Evolutionary conservation across 2,888 invertebrate species (phyloP).

Genomic region (Perizoma flavofasciatum): DNA sequence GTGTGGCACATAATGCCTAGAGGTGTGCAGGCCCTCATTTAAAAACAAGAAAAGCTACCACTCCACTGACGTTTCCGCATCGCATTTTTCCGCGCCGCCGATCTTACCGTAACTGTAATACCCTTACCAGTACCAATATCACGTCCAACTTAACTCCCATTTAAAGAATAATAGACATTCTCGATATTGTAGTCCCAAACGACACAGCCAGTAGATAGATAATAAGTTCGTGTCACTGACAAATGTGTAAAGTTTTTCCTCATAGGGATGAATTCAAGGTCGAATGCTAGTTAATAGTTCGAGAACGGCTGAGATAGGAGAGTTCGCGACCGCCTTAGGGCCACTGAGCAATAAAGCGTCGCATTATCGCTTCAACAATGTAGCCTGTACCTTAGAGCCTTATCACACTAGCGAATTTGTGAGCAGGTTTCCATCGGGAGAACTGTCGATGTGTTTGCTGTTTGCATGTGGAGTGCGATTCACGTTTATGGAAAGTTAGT

Average conservation of each 20-base stretch:
- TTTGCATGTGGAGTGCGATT: too few species aligned
- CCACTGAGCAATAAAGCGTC: constrained; percentile 6
- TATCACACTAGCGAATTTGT: too few species aligned
- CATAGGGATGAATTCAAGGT: constrained; percentile 35
- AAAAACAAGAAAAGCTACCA: too few species aligned
- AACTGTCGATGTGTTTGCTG: too few species aligned
- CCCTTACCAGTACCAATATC: too few species aligned
- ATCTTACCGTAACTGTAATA: background rate
- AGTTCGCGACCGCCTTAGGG: constrained; percentile 14
- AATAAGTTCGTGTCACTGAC: constrained; percentile 40
- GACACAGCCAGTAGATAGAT: constrained; percentile 38
- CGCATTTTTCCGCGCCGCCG: too few species aligned
- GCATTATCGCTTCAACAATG: background rate
- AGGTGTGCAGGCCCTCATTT: too few species aligned
- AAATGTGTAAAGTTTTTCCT: constrained; percentile 42
- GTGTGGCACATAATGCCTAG: too few species aligned
- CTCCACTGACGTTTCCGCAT: background rate
- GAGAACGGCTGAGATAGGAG: constrained; percentile 19
- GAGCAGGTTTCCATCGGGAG: too few species aligned
- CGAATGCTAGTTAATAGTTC: constrained; percentile 23
- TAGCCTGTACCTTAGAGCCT: too few species aligned
- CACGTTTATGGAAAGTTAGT: too few species aligned
- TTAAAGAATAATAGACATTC: constrained; percentile 20
- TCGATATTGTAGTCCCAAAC: constrained; percentile 28
- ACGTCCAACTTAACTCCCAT: constrained; percentile 11